Evolutionary conservation across 2,797 vertebrate species (phyloP).

Genomic region (Platyrinchus mystaceus): DNA sequence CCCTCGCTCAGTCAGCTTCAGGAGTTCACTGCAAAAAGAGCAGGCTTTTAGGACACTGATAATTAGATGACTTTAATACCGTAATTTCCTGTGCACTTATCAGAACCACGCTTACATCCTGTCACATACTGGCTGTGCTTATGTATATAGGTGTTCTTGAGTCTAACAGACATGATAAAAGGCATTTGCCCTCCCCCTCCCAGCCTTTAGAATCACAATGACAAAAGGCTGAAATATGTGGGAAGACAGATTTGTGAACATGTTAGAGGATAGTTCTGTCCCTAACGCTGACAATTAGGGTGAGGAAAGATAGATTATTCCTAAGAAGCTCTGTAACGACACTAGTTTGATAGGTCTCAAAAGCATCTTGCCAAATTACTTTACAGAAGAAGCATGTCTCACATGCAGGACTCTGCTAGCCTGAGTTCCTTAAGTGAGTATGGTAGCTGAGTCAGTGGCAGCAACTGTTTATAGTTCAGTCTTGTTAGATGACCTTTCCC

Average conservation of each 20-base stretch:
- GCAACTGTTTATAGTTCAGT: background rate
- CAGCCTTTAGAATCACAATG: background rate
- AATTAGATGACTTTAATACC: background rate
- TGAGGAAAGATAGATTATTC: background rate
- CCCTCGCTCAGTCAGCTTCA: background rate
- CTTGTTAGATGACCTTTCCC: background rate
- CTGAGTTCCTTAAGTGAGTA: background rate
- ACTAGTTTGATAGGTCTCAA: background rate
- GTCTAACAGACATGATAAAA: background rate
- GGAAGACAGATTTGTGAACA: background rate
- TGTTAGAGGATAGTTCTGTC: background rate
- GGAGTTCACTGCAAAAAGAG: background rate
- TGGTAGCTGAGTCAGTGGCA: background rate
- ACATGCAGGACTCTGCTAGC: background rate
- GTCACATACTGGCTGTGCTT: background rate
- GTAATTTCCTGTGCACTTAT: background rate
- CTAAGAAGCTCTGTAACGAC: background rate
- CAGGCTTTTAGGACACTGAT: background rate
- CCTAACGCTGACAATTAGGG: background rate
- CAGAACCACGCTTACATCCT: background rate
- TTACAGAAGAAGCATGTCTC: background rate
- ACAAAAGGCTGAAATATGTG: background rate
- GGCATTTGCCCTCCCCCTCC: background rate
- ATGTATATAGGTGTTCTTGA: background rate
- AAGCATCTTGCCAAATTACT: background rate